These are phyloP conservation scores for Drosophila nikananu DNA, from an alignment of 1,140 invertebrate species.

Conservation along the genomic window DNA sequence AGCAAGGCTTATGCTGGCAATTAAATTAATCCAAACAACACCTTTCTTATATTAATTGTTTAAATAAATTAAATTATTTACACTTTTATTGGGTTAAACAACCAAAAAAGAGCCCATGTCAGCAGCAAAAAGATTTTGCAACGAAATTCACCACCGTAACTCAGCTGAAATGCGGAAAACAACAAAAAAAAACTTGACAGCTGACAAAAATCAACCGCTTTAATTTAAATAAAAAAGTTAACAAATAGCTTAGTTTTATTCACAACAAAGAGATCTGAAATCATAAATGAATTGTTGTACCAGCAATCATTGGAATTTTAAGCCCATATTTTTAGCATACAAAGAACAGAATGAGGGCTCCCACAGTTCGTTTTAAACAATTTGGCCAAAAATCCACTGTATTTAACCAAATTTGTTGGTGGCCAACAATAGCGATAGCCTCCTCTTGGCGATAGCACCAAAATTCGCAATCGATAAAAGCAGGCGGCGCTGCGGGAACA, in stretches of 20 bases:
- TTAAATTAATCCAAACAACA: no score
- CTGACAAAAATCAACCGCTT: not conserved
- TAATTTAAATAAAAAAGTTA: not conserved
- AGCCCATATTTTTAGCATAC: no score
- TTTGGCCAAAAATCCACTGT: not conserved
- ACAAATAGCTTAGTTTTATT: not conserved
- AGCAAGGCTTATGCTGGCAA: not conserved
- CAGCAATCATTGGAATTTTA: not conserved
- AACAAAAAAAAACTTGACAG: not conserved
- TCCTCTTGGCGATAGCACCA: not conserved
- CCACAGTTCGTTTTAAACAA: not conserved
- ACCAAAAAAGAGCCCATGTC: not conserved
- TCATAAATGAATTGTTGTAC: not conserved
- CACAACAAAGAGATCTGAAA: not conserved
- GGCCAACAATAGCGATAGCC: not conserved
- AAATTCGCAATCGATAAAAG: constrained; percentile 9
- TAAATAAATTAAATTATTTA: not conserved
- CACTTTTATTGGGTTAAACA: not conserved
- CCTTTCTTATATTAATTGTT: not conserved
- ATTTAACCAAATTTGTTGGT: not conserved
- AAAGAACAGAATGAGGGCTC: no score
- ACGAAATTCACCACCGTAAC: not conserved
- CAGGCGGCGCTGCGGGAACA: not conserved
- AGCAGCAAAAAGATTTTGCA: not conserved
- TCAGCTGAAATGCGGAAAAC: not conserved